Evolutionary conservation across 2,113 vertebrate species (phyloP).

Genomic region (Psammodynastes pulverulentus): DNA sequence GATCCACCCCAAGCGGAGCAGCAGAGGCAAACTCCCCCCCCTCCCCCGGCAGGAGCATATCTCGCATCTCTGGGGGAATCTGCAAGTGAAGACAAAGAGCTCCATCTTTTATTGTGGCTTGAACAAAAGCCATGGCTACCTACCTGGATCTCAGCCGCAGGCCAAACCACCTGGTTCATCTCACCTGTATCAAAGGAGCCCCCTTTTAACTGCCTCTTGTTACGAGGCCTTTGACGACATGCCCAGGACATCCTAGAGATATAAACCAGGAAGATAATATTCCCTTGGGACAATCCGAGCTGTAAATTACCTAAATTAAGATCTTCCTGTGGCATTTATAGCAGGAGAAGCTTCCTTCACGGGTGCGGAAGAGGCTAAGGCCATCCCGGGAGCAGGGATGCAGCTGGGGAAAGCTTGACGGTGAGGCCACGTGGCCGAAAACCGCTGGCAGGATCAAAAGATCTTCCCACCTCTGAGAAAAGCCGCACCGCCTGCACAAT

Average conservation of each 20-base stretch:
- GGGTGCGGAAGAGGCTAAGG: neutral
- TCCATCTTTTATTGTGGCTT: neutral
- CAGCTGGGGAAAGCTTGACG: neutral
- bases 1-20: neutral
- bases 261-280: neutral
- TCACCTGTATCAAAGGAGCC: neutral
- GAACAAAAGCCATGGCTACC: neutral
- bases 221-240: neutral
- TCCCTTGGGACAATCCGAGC: neutral
- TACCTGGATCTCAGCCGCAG: neutral
- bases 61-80: neutral
- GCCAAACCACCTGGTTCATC: neutral
- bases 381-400: neutral
- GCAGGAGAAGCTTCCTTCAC: neutral
- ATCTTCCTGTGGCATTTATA: constrained; percentile 10
- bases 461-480: neutral
- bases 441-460: neutral
- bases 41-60: neutral
- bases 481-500: too few relatives aligned
- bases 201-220: neutral
- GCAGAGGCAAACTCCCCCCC: neutral
- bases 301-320: neutral
- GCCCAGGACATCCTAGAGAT: neutral
- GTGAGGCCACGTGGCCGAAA: neutral
- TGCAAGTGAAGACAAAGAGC: neutral